Evolutionary conservation across 2,888 invertebrate genomes (phyloP).

Genomic region (Napeogenes inachia): DNA sequence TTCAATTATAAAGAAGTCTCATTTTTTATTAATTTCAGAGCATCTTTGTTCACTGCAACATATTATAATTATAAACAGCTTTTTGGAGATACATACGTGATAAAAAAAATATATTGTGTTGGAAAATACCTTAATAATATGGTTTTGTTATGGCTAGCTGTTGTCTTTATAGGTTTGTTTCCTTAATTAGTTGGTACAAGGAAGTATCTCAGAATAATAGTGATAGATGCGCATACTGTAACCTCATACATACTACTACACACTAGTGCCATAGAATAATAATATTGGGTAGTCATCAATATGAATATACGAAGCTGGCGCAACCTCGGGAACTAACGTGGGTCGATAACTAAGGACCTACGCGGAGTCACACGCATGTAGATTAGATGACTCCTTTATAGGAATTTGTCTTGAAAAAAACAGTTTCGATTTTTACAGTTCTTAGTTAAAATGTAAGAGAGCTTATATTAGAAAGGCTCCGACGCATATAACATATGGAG

Average conservation of each 20-base stretch:
- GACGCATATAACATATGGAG: too few species aligned
- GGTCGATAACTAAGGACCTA: constrained; percentile 64
- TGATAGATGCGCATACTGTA: constrained; percentile 25
- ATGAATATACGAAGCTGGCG: constrained; percentile 44
- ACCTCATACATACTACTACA: constrained; percentile 39
- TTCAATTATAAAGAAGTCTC: too few species aligned
- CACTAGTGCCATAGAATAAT: constrained; percentile 55
- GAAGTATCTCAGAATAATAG: constrained; percentile 26
- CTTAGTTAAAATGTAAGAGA: not conserved
- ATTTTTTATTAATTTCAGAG: too few species aligned
- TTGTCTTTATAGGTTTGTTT: not conserved
- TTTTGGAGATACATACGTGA: too few species aligned
- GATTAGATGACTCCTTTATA: constrained; percentile 41
- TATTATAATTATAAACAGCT: too few species aligned
- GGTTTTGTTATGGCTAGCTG: not conserved
- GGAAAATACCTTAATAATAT: not conserved
- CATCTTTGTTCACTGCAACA: too few species aligned
- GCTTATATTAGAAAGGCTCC: too few species aligned
- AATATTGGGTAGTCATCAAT: constrained; percentile 50
- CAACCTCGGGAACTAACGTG: constrained; percentile 66
- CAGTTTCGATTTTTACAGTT: not conserved
- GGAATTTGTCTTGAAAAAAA: constrained; percentile 36
- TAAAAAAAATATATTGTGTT: too few species aligned
- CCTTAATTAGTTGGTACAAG: constrained; percentile 22
- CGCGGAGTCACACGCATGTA: constrained; percentile 59